These are phyloP conservation scores for Azemiops feae DNA, from an alignment of 2,113 vertebrate species.

Conservation along the genomic window DNA sequence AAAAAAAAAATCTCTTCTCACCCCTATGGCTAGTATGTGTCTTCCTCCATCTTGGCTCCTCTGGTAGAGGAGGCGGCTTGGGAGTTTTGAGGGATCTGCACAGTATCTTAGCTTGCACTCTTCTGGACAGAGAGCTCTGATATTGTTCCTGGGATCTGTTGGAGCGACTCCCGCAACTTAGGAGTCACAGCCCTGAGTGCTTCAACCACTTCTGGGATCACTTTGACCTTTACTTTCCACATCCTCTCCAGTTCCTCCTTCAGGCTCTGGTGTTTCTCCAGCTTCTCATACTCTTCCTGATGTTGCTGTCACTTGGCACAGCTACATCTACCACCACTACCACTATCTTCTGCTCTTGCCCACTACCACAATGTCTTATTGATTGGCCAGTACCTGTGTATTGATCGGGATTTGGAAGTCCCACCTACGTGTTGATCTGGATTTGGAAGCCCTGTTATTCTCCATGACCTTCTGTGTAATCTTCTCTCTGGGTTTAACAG, in stretches of 20 bases:
- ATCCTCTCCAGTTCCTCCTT: too few species aligned
- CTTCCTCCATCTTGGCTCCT: not conserved
- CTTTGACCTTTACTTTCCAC: too few species aligned
- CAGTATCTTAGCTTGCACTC: not conserved
- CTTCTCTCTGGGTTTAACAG: too few species aligned
- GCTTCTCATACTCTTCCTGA: too few species aligned
- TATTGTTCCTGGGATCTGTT: not conserved
- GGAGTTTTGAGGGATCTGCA: not conserved
- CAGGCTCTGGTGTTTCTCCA: too few species aligned
- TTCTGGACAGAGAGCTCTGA: not conserved
- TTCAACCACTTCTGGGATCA: not conserved
- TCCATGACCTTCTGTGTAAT: not conserved
- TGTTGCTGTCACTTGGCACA: too few species aligned
- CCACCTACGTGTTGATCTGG: not conserved
- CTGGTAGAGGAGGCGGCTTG: not conserved
- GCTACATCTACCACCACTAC: not conserved
- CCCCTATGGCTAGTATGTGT: not conserved
- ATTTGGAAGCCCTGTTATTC: not conserved
- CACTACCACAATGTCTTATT: not conserved
- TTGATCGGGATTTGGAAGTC: not conserved
- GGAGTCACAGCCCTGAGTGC: not conserved
- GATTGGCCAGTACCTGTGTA: not conserved
- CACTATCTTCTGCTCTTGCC: not conserved
- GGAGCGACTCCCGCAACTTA: not conserved
- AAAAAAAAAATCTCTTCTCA: not conserved